phyloP scores from a whole-genome alignment of 2,113 vertebrate genomes.

The Carollia perspicillata region DNA sequence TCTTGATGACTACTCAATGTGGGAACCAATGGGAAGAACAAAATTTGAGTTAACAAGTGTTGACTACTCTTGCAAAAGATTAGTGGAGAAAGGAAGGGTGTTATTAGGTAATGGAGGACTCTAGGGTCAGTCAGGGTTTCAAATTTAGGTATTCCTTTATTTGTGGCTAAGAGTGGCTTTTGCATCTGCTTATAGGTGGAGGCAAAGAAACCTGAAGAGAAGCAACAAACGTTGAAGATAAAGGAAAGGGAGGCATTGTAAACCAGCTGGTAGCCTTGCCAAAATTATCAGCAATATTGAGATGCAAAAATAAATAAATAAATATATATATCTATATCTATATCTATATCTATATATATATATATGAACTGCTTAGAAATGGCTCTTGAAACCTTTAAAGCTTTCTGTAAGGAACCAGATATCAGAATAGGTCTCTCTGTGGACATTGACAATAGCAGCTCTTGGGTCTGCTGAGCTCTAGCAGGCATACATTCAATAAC shows the following conservation, averaged over 20 bases:
- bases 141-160: neutral
- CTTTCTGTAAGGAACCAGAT: neutral
- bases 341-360: too few species aligned
- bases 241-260: neutral
- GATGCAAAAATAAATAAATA: neutral
- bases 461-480: neutral
- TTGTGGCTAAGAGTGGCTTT: neutral
- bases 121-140: neutral
- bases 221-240: neutral
- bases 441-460: neutral
- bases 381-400: neutral
- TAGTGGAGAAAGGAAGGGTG: neutral
- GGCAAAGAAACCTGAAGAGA: neutral
- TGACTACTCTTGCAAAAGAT: neutral
- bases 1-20: neutral
- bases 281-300: neutral
- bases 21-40: neutral
- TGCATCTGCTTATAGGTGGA: neutral
- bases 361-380: constrained; percentile 1
- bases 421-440: neutral
- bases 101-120: neutral
- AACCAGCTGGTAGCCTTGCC: neutral
- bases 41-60: neutral
- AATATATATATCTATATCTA: too few species aligned
- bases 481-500: neutral